Base-by-base conservation (phyloP, 2,888 invertebrate genomes). In the Athalia circularis region DNA sequence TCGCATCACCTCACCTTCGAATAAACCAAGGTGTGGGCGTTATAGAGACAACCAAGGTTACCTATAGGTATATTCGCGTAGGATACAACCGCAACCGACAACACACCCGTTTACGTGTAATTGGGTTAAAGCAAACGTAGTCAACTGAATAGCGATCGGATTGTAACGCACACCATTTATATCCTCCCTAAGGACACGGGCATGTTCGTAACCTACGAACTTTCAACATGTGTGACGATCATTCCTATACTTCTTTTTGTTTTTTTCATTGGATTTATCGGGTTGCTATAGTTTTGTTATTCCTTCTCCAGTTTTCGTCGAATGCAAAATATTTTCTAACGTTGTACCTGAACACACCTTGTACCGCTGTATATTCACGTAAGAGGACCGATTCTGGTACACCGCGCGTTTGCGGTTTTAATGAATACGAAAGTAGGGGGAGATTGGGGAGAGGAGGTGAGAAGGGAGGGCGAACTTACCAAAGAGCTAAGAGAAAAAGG, bases 341-440 rank as follows among this genome's bases (percentile, higher is more conserved):
- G 29, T 29, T 29, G 29, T 29, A 29, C 29, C 29, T 29, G 29
- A 29, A 29, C 2, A 29, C 29, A 29, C 29, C 29, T 29, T 52
- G 9, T n/a, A n/a, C 7, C 7, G 54, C n/a, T 54, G 7, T 54
- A 54, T 7, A n/a, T 4, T 5, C n/a, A 54, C n/a, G 9, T 72
- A 72, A 45, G 13, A 72, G 59, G 15, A 59, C 72, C 72, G 11
- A 15, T 59, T 59, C 59, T 59, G 29, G 29, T 29, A 29, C 2
- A 29, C 29, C 29, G 29, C 72, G 47, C 59, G 59, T 57, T 13
- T 57, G 59, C 45, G 72, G 72, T 72, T 72, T 72, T 72, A 72
- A 72, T 72, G 72, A 72, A 72, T 72, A 72, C 72, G 57, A 72
- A 72, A 72, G 59, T 59, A 72, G 72, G 59, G 45, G 70, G 45